Percentiles rank a stretch among this genome's conserved stretches.
Conservation (phyloP, 1,140 invertebrate species). For the Leptonema lineaticorne region DNA sequence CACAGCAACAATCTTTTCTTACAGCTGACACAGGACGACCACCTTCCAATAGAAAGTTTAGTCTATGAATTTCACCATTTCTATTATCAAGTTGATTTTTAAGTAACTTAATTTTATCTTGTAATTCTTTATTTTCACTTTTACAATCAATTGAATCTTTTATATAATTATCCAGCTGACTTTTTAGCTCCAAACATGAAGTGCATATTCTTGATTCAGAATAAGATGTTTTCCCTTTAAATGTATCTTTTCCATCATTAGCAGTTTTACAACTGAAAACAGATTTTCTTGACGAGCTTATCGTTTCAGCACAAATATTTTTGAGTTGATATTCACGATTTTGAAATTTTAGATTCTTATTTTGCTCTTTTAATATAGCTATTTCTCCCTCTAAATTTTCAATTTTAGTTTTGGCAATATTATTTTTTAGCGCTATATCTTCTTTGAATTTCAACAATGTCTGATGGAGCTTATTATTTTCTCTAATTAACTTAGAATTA, state of each 20-base stretch:
- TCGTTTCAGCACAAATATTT: conserved; percentile 52
- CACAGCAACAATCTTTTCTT: conserved; percentile 59
- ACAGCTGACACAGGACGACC: conserved; percentile 59
- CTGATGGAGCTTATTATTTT: conserved; percentile 71
- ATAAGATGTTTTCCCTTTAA: not conserved
- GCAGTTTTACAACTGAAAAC: conserved; percentile 45
- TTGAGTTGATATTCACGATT: conserved; percentile 50
- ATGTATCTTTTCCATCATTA: conserved; percentile 43
- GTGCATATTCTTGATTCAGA: not conserved
- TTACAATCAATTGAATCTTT: conserved; percentile 45
- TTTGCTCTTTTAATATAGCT: conserved; percentile 47
- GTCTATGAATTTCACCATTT: conserved; percentile 65
- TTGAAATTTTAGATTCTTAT: conserved; percentile 51
- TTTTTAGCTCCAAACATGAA: conserved; percentile 9
- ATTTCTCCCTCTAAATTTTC: conserved; percentile 49
- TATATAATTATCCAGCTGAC: conserved; percentile 7
- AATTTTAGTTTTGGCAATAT: conserved; percentile 48
- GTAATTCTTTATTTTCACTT: conserved; percentile 47
- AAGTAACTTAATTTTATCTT: conserved; percentile 50
- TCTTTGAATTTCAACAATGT: conserved; percentile 68
- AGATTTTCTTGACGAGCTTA: conserved; percentile 49
- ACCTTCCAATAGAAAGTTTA: conserved; percentile 64
- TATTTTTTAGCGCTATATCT: conserved; percentile 47
- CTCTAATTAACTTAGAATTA: conserved; percentile 67
- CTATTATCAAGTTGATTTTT: conserved; percentile 53